A percentile compares a stretch with the other conserved stretches of the same genome.
These are phyloP conservation scores for Cyprinodon variegatus DNA, from an alignment of 2,113 vertebrate genomes.

Conservation along the genomic window DNA sequence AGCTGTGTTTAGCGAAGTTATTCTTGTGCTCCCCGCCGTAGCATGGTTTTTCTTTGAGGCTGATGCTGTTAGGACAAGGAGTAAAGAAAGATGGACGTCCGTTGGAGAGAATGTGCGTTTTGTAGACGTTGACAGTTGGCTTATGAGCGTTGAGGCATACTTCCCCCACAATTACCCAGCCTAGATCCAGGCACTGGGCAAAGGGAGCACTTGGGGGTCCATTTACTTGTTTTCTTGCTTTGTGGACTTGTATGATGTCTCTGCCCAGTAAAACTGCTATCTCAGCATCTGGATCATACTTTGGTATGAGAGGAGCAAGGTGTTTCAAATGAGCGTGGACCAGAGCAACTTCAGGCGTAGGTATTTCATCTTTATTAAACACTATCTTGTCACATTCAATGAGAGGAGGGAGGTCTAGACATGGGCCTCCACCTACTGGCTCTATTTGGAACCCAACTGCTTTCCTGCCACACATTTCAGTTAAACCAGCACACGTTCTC, in stretches of 20 bases:
- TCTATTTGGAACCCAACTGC: neutral
- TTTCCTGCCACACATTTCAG: neutral
- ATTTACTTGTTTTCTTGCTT: neutral
- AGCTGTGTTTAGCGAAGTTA: too few relatives aligned
- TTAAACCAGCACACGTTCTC: neutral
- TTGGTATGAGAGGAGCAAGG: neutral
- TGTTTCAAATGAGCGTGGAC: neutral
- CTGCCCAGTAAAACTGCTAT: neutral
- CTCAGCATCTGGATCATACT: neutral
- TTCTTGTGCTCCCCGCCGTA: neutral
- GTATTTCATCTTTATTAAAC: neutral
- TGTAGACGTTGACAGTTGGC: neutral
- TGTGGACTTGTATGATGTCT: neutral
- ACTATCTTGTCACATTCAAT: neutral
- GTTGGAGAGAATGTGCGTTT: neutral
- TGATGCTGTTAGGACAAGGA: neutral
- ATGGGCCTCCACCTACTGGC: neutral
- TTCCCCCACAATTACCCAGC: neutral
- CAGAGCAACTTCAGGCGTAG: neutral
- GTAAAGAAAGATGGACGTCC: neutral
- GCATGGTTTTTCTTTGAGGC: neutral
- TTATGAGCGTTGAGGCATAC: neutral
- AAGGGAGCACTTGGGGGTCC: conserved; percentile 1
- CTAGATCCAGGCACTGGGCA: neutral
- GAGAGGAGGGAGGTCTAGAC: neutral